These are phyloP conservation scores for Eupithecia insigniata DNA, from an alignment of 2,888 invertebrate genomes.

Conservation along the genomic window DNA sequence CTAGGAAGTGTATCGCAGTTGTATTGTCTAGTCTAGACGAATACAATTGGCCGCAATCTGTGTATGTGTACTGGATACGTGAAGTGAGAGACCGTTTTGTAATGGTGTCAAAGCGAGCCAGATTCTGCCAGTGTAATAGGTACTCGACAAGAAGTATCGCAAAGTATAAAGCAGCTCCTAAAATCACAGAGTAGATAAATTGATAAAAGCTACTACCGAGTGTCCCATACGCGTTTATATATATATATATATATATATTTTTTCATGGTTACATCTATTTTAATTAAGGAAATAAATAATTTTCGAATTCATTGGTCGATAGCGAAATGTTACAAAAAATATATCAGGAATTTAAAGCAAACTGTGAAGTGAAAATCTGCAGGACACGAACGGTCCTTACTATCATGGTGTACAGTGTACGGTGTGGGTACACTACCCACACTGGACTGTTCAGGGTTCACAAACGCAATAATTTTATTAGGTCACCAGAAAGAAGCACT, in stretches of 20 bases:
- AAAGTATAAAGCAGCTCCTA: not conserved
- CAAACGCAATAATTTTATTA: slow-evolving; percentile 19
- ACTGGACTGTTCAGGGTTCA: not conserved
- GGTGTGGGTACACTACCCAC: too few relatives aligned
- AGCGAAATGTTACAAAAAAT: not conserved
- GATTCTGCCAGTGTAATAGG: not conserved
- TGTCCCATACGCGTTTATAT: not conserved
- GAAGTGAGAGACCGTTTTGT: not conserved
- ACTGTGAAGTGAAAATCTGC: not conserved
- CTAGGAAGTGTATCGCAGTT: not conserved
- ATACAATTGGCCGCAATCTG: not conserved
- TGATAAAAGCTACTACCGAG: not conserved
- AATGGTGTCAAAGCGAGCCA: not conserved
- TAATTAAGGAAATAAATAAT: not conserved
- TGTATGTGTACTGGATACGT: not conserved
- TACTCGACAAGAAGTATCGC: not conserved
- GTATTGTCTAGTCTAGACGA: not conserved
- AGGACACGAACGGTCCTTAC: not conserved
- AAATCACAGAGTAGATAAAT: not conserved
- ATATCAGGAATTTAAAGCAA: not conserved
- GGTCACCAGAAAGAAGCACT: slow-evolving; percentile 34
- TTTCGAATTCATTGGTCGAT: not conserved
- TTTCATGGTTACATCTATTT: not conserved
- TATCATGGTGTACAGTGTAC: not conserved
- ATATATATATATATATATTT: not conserved